phyloP scores from a whole-genome alignment of 1,140 invertebrate genomes.

The Bombus pascuorum region DNA sequence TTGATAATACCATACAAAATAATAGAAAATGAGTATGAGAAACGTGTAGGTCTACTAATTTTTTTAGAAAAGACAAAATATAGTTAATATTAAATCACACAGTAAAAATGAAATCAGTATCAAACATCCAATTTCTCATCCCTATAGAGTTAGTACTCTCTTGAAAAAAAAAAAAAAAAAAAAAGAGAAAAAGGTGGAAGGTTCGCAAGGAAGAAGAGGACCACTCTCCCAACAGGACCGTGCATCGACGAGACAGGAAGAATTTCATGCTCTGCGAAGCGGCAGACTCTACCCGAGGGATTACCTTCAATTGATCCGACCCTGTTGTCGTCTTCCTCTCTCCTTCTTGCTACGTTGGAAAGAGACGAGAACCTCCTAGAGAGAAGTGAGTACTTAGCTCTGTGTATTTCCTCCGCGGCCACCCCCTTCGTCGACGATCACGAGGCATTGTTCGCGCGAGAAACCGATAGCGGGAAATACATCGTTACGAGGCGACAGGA shows the following conservation, averaged over 20 bases:
- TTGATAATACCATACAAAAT: no score
- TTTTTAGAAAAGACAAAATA: no score
- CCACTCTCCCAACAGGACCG: constrained; percentile 38
- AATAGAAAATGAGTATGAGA: no score
- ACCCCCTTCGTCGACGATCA: constrained; percentile 50
- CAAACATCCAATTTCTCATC: not conserved
- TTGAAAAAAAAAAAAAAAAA: not conserved
- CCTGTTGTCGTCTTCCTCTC: constrained; percentile 71
- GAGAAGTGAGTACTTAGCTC: constrained; percentile 32
- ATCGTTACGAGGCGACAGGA: constrained; percentile 73
- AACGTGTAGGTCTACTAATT: no score
- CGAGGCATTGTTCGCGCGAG: constrained; percentile 74
- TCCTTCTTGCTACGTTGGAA: constrained; percentile 30
- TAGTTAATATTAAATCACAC: no score
- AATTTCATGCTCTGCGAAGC: constrained; percentile 79
- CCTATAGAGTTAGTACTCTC: not conserved
- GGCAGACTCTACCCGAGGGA: constrained; percentile 79
- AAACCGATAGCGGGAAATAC: constrained; percentile 79
- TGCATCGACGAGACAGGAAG: constrained; percentile 73
- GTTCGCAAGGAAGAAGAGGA: constrained; percentile 39
- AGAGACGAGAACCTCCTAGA: constrained; percentile 29
- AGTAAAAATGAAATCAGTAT: not conserved
- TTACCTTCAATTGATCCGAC: constrained; percentile 80
- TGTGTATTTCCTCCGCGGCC: constrained; percentile 40
- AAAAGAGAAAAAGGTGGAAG: not conserved